phyloP scores from a whole-genome alignment of 2,888 invertebrate genomes.

The Lutraria lutraria region DNA sequence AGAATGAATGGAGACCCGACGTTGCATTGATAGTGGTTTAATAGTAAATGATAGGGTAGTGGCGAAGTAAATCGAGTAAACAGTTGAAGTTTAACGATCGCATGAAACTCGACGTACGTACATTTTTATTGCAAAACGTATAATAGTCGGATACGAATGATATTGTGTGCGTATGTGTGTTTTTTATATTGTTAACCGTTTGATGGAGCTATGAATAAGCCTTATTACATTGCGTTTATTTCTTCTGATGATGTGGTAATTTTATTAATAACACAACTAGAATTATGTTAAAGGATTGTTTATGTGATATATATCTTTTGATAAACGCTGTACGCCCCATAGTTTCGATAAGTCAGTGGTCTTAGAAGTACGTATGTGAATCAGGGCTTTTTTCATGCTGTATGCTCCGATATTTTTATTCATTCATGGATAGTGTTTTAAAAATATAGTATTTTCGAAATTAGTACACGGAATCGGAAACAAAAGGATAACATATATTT shows the following conservation, averaged over 20 bases:
- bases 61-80: slow-evolving; percentile 25
- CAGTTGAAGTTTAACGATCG: slow-evolving; percentile 39
- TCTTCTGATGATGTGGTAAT: slow-evolving; percentile 4
- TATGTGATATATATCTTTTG: neutral
- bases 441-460: neutral
- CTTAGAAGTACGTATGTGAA: slow-evolving; percentile 1
- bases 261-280: slow-evolving; percentile 12
- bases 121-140: slow-evolving; percentile 15
- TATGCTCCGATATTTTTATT: neutral
- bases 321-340: neutral
- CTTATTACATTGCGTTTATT: neutral
- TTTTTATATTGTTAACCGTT: neutral
- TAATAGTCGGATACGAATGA: slow-evolving; percentile 14
- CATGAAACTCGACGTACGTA: slow-evolving; percentile 13
- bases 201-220: slow-evolving; percentile 26
- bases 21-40: slow-evolving; percentile 38
- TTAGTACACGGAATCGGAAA: neutral
- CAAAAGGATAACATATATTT: neutral
- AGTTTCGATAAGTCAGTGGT: neutral
- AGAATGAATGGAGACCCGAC: slow-evolving; percentile 30
- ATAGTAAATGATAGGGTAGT: slow-evolving; percentile 42
- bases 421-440: neutral
- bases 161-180: neutral
- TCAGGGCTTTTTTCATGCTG: neutral
- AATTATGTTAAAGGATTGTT: slow-evolving; percentile 20